phyloP scores from a whole-genome alignment of 1,140 invertebrate genomes.

The Periplaneta americana region DNA sequence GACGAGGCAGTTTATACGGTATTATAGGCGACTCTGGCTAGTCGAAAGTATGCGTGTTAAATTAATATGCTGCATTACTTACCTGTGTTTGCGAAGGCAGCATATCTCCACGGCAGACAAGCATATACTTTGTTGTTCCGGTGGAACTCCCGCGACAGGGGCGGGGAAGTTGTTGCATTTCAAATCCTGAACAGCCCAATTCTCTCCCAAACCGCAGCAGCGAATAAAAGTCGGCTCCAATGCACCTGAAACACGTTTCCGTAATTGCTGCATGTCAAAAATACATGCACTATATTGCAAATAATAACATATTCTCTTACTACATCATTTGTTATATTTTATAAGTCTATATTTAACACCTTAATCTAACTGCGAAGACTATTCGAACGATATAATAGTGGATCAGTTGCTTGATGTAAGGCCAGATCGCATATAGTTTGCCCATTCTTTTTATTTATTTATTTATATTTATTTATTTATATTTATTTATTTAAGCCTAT shows the following conservation, averaged over 20 bases:
- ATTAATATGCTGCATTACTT: background rate
- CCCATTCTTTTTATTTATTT: too few relatives aligned
- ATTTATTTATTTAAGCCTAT: too few relatives aligned
- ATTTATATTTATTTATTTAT: too few relatives aligned
- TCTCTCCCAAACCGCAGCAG: slow-evolving; percentile 44
- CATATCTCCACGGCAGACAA: slow-evolving; percentile 45
- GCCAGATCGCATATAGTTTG: too few relatives aligned
- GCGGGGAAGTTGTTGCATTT: slow-evolving; percentile 40
- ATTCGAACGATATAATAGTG: too few relatives aligned
- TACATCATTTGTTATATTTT: background rate
- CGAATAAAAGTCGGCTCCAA: slow-evolving; percentile 40
- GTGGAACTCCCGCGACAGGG: slow-evolving; percentile 38
- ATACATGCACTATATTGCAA: too few relatives aligned
- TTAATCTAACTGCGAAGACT: too few relatives aligned
- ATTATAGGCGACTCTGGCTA: background rate
- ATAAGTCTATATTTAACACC: background rate
- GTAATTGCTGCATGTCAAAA: too few relatives aligned
- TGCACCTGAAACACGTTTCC: slow-evolving; percentile 12
- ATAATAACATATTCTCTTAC: too few relatives aligned
- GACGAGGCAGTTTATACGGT: background rate
- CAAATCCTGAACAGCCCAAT: slow-evolving; percentile 41
- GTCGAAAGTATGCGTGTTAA: background rate
- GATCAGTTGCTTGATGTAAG: too few relatives aligned
- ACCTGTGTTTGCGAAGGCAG: slow-evolving; percentile 39
- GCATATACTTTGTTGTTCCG: slow-evolving; percentile 42